Conservation (phyloP, 1,140 invertebrate species). For the Tetraneura akinire region DNA sequence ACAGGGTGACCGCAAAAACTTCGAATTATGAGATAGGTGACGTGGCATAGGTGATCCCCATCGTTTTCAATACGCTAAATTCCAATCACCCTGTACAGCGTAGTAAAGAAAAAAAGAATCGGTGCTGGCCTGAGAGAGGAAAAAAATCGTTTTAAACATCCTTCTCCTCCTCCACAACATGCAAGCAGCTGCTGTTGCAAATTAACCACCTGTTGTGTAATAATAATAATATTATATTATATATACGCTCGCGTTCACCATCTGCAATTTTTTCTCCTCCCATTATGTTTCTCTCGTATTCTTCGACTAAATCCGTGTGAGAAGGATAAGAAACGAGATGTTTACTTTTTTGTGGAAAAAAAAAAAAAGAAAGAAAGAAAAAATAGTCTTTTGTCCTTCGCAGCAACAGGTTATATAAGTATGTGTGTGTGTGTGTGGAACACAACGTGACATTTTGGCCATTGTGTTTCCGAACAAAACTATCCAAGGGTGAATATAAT, state of each 20-base stretch:
- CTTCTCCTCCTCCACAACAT: not conserved
- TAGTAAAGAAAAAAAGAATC: not conserved
- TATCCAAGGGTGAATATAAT: not conserved
- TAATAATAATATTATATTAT: too few relatives aligned
- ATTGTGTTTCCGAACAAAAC: slow-evolving; percentile 21
- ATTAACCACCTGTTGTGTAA: slow-evolving; percentile 49
- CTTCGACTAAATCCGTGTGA: slow-evolving; percentile 28
- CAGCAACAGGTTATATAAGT: slow-evolving; percentile 28
- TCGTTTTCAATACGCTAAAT: too few relatives aligned
- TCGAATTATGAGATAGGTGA: too few relatives aligned
- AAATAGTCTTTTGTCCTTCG: slow-evolving; percentile 35
- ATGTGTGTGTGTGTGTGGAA: not conserved
- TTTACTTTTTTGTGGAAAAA: slow-evolving; percentile 9
- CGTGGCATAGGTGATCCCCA: too few relatives aligned
- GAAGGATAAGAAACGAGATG: slow-evolving; percentile 26
- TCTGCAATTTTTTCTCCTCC: slow-evolving; percentile 43
- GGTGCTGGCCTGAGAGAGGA: slow-evolving; percentile 6
- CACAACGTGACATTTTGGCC: not conserved
- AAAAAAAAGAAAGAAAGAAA: too few relatives aligned
- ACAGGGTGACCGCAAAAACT: too few relatives aligned
- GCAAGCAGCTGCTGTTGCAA: slow-evolving; percentile 30
- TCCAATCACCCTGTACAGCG: not conserved
- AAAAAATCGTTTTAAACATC: slow-evolving; percentile 27
- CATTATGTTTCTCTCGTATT: not conserved
- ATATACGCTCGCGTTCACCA: not conserved